These are phyloP conservation scores for Neopipo cinnamomea DNA, from an alignment of 2,113 vertebrate genomes.

Conservation along the genomic window DNA sequence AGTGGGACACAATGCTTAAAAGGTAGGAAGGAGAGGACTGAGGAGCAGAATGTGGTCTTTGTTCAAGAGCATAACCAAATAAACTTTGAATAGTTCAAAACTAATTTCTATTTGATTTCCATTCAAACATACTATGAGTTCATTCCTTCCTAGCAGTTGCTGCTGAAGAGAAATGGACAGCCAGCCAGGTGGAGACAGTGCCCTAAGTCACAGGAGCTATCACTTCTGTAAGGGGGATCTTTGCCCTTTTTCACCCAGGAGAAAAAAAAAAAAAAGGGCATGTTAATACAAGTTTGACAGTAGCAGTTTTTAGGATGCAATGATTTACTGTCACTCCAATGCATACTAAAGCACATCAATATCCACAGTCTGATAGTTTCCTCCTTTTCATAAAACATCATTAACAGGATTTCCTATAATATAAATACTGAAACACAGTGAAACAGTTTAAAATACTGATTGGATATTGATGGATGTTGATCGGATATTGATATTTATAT, in stretches of 20 bases:
- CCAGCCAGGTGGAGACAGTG: not conserved
- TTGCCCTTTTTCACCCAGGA: not conserved
- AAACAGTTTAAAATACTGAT: not conserved
- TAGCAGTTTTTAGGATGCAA: not conserved
- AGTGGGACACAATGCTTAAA: not conserved
- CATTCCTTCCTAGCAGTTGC: not conserved
- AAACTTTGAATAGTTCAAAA: not conserved
- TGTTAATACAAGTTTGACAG: not conserved
- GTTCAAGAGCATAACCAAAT: not conserved
- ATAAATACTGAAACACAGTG: not conserved
- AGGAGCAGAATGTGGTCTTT: not conserved
- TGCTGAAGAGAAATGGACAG: not conserved
- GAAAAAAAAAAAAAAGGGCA: not conserved
- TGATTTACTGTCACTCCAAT: not conserved
- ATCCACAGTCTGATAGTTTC: not conserved
- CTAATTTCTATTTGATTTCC: not conserved
- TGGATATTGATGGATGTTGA: not conserved
- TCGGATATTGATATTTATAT: not conserved
- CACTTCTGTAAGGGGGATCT: not conserved
- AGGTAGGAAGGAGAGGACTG: not conserved
- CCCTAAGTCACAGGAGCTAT: not conserved
- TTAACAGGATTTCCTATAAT: not conserved
- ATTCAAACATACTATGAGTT: not conserved
- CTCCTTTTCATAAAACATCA: not conserved
- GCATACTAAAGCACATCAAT: not conserved